Base-by-base conservation (phyloP, 2,797 vertebrate genomes). In the Crax fasciolata region DNA sequence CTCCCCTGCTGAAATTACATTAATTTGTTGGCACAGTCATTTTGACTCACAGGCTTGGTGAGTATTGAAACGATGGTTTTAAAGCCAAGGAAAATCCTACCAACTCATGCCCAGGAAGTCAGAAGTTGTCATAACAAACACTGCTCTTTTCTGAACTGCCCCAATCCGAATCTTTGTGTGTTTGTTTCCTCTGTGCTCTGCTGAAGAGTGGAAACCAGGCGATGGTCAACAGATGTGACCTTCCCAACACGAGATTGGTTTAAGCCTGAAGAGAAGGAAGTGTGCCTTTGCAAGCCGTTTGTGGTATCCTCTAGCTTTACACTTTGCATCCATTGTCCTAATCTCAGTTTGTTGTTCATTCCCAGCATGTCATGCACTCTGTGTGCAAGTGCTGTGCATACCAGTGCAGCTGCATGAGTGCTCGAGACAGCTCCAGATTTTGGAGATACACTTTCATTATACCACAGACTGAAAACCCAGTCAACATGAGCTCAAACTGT, bases 111-210 rank as follows among this genome's bases (percentile, higher is more conserved):
- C 38, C 17, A 35, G 63, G 62, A 77, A 84, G 73, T 72, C 70
- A 78, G 20, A n/a, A 77, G 32, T 72, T 91, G 70, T 92, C 87
- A 93, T 85, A 93, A 89, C 65, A 97, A 93, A 81, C 25, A 72
- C 5, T 77, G 30, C 6, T 73, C 1, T 87, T 84, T 96, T 94
- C 71, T 76, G 55, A 62, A 39, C 67, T 55, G 48, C 28, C 32
- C 80, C n/a, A 58, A 3, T 86, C 71, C 71, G 20, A 39, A 66
- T 46, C 15, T 82, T 78, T 17, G 51, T 16, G 3, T 61, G 10
- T 58, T 81, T 78, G 13, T 75, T 84, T 86, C 43, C 43, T 73
- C 71, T 38, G 21, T 87, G 65, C 44, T 39, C 25, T 3, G 9
- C 39, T 49, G 77, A 28, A 63, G 5, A 54, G 19, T 3, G 32